Evolutionary conservation across 2,113 vertebrate genomes (phyloP).

Genomic region (Gadus chalcogrammus): DNA sequence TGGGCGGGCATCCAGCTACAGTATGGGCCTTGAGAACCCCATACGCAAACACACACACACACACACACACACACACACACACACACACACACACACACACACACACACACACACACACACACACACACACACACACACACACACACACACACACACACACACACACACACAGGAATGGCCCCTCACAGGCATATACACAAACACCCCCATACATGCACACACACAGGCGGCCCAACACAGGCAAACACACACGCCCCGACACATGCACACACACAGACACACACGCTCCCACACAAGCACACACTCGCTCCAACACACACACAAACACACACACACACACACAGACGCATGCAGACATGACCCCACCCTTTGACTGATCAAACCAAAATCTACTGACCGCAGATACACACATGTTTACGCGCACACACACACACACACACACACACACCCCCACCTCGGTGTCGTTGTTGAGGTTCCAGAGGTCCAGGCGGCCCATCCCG

Average conservation of each 20-base stretch:
- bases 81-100: background rate
- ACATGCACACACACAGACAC: conserved; percentile 2
- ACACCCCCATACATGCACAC: background rate
- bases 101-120: background rate
- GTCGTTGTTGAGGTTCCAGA: conserved; percentile 98
- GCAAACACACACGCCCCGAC: background rate
- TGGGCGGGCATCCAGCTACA: conserved; percentile 47
- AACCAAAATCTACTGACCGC: background rate
- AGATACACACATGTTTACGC: background rate
- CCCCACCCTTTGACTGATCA: background rate
- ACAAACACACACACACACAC: background rate
- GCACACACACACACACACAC: conserved; percentile 16
- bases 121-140: conserved; percentile 19
- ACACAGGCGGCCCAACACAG: background rate
- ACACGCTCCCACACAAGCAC: background rate
- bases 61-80: background rate
- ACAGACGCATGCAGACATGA: background rate
- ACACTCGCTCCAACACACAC: too few relatives aligned
- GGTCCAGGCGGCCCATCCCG: conserved; percentile 93
- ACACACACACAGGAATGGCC: background rate
- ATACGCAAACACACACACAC: conserved; percentile 16
- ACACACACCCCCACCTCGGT: conserved; percentile 85
- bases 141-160: conserved; percentile 13
- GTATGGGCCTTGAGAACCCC: conserved; percentile 38
- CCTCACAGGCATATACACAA: too few relatives aligned